Evolutionary conservation across 2,797 vertebrate species (phyloP), one percentile per base, ranked within the genome.

Genomic region (Mus minutoides): DNA sequence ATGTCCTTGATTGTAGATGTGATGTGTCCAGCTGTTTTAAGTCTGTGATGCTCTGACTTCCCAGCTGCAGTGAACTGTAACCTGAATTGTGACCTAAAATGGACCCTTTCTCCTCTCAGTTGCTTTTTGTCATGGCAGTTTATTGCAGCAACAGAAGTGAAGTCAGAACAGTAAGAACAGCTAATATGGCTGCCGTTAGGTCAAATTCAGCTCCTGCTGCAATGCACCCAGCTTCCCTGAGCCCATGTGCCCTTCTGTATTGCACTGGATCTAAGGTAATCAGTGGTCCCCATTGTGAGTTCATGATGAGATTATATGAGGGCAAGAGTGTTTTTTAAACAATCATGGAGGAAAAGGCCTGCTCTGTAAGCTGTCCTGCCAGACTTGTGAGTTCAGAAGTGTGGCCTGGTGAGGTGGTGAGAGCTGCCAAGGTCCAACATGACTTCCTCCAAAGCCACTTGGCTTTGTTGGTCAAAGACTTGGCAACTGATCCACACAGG

Each of bases 361-460:
- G 3, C 29, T 24, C 6, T 46, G 24, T 37, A 37, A 54, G 69
- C 13, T 77, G 14, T 19, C 17, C 29, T 24, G 31, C 9, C 58
- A 77, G 73, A 71, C 34, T 6, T 26, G 11, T 64, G 54, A 60
- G 80, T 82, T 60, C 34, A 60, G 29, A 17, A 24, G 34, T 13
- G 9, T 16, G 22, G 8, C 4, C 31, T 54, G 64, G 6, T 19
- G 56, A 34, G 46, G 58, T 11, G 6, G 37, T 21, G 52, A 78
- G 21, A 49, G 60, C 52, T 34, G 19, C 67, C 0, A 0, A 34
- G 54, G 54, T 60, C 77, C 80, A 58, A 21, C 13, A 21, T 2
- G 34, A 56, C 62, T 54, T 76, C 14, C 60, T 89, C 5, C 84
- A 78, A 34, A 79, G 85, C 26, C 34, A 17, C 3, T 34, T 3